Evolutionary conservation across 1,140 invertebrate genomes (phyloP), one percentile per base, ranked within the genome.

Genomic region (Stratiolaelaps scimitus): DNA sequence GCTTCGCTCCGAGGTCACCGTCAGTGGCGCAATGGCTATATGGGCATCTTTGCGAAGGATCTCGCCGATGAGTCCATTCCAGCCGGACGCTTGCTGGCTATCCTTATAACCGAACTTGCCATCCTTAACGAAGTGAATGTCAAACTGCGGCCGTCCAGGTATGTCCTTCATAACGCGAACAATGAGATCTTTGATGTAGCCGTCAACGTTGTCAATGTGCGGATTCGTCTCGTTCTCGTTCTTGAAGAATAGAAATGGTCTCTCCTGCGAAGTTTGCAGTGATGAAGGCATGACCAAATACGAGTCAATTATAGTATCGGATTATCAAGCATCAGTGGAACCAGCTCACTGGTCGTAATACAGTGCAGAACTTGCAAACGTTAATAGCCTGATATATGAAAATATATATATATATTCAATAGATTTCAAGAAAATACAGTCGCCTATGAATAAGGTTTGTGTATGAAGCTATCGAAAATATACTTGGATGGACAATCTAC

Each of bases 11-110:
- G 89, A 91, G 1, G 89, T 95, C 68, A 96, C 94, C 6, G 91
- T 93, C 10, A 96, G 79, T 80, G 93, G 91, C 0, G 87, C 89
- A 66, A 94, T 88, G 1, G 90, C 91, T 44, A 95, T 75, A 78
- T 95, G 92, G 7, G 90, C 90, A 73, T 85, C 85, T 78, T 60
- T 60, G 13, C 53, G 53, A 1, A 60, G 23, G 6, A 60, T 26
- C 10, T 67, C 53, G 4, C 53, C 53, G 23, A 60, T 60, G 20
- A 60, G 23, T 26, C 53, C 53, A 23, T 60, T 60, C 53, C 53
- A 60, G 4, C 53, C 53, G 23, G 53, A 60, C 26, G 53, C 53
- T 10, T 60, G 53, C 15, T 60, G 17, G 10, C 26, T 17, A 60
- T 60, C 53, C 10, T 60, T 60, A 23, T 60, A 60, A 15, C 53